Conservation (phyloP, 2,113 vertebrate genomes). For the Gracilinanus agilis region DNA sequence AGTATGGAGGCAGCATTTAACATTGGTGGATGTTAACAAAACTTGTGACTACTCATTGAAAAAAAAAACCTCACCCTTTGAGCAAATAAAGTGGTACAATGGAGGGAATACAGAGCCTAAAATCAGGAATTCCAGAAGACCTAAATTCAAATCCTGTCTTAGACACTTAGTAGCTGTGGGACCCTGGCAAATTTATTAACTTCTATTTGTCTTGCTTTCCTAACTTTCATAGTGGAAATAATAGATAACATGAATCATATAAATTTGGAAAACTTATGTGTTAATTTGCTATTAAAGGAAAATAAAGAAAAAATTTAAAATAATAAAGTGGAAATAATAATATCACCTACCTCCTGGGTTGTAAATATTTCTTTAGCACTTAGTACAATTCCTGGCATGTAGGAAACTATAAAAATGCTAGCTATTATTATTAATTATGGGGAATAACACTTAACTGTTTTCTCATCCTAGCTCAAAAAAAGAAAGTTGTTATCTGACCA, state of each 20-base stretch:
- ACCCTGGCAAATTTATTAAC: not conserved
- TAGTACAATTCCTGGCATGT: not conserved
- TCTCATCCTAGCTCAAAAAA: slow-evolving; percentile 21
- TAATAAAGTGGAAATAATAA: not conserved
- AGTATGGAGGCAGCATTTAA: not conserved
- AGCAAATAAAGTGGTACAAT: not conserved
- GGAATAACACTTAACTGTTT: slow-evolving; percentile 29
- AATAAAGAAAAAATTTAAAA: no score
- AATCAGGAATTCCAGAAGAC: not conserved
- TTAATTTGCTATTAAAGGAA: no score
- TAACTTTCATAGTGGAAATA: not conserved
- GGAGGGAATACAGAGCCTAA: not conserved
- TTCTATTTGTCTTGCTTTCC: not conserved
- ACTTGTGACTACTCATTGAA: not conserved
- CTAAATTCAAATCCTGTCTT: not conserved
- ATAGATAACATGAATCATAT: not conserved
- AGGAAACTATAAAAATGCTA: slow-evolving; percentile 6
- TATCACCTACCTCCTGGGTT: not conserved
- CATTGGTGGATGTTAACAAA: not conserved
- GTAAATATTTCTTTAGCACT: not conserved
- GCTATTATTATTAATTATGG: slow-evolving; percentile 54
- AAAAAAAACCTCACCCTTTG: not conserved
- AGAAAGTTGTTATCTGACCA: not conserved
- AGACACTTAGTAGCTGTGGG: not conserved
- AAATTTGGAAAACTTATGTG: no score